Conservation (phyloP, 2,113 vertebrate genomes). For the Castor canadensis region DNA sequence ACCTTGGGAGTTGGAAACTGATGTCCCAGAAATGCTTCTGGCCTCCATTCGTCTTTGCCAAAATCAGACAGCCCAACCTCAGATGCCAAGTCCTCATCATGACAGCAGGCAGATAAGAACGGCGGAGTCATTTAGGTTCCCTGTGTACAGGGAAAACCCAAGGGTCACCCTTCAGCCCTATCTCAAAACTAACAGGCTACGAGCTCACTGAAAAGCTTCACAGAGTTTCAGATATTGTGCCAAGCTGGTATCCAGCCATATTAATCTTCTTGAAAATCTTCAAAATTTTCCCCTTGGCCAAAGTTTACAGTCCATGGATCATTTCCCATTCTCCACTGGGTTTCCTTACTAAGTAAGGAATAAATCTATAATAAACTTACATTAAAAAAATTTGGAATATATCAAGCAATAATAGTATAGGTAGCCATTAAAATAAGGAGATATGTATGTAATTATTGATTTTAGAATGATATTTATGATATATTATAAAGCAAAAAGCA, state of each 20-base stretch:
- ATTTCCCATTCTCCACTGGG: not conserved
- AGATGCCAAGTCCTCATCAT: conserved; percentile 56
- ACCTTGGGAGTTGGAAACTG: not conserved
- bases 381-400: not conserved
- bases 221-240: conserved; percentile 32
- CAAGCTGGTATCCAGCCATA: not conserved
- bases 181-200: conserved; percentile 30
- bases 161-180: conserved; percentile 26
- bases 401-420: not conserved
- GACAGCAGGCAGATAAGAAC: conserved; percentile 65
- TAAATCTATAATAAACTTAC: not conserved
- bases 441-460: not conserved
- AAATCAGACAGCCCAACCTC: not conserved
- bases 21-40: not conserved
- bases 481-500: not conserved
- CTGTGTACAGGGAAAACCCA: conserved; percentile 5
- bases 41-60: conserved; percentile 38
- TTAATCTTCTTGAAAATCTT: conserved; percentile 51
- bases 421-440: not conserved
- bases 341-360: not conserved
- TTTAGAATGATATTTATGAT: not conserved
- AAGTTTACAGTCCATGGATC: not conserved
- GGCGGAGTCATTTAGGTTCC: conserved; percentile 27
- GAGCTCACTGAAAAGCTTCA: conserved; percentile 8
- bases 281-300: conserved; percentile 10